Percentiles rank a stretch among this genome's conserved stretches.
Conservation (phyloP, 2,113 vertebrate genomes). For the Lampris incognitus region DNA sequence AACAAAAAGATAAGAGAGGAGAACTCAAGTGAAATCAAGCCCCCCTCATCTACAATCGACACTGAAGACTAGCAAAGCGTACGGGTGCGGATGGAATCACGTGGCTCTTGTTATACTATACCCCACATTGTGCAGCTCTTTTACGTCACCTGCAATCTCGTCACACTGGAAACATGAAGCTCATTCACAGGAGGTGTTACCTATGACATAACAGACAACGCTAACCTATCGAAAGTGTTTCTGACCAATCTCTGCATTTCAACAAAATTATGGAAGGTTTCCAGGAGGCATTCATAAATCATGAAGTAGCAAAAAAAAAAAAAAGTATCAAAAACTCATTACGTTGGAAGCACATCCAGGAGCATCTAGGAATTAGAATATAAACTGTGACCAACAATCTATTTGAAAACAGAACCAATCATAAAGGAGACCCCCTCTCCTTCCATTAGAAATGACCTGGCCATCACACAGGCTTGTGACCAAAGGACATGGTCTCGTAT, state of each 20-base stretch:
- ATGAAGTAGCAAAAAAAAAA: constrained; percentile 7
- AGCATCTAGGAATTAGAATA: constrained; percentile 30
- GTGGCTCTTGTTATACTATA: not conserved
- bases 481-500: constrained; percentile 14
- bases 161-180: not conserved
- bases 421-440: constrained; percentile 47
- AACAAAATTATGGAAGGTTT: constrained; percentile 14
- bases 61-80: constrained; percentile 8
- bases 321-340: not conserved
- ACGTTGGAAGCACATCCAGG: constrained; percentile 17
- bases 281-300: constrained; percentile 15
- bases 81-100: constrained; percentile 35
- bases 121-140: not conserved
- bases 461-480: constrained; percentile 20
- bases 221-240: not conserved
- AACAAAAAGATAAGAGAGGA: constrained; percentile 14
- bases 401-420: constrained; percentile 36
- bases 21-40: constrained; percentile 2
- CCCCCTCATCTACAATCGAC: not conserved
- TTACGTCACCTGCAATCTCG: not conserved
- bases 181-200: not conserved
- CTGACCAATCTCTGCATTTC: not conserved
- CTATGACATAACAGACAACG: not conserved
- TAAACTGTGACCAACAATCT: constrained; percentile 7
- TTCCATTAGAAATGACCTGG: constrained; percentile 35